phyloP scores from a whole-genome alignment of 2,113 vertebrate species.

The Cochlearius cochlearius region DNA sequence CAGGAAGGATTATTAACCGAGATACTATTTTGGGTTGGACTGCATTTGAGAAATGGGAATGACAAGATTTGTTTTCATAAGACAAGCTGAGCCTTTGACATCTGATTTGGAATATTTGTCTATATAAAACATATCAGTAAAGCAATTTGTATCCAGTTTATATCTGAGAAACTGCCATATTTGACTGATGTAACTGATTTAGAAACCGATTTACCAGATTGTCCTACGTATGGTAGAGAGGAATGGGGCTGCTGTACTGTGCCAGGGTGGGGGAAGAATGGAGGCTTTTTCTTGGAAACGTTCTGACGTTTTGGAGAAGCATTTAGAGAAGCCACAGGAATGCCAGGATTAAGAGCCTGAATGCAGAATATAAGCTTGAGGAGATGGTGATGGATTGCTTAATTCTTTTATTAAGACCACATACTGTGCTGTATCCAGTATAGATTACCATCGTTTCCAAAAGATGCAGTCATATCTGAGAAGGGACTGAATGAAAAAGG shows the following conservation, averaged over 20 bases:
- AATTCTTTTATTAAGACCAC: conserved; percentile 39
- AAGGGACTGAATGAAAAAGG: conserved; percentile 31
- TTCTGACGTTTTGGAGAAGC: conserved; percentile 40
- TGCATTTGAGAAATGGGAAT: neutral
- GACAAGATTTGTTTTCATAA: neutral
- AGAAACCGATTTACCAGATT: neutral
- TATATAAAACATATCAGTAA: neutral
- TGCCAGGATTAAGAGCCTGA: conserved; percentile 18
- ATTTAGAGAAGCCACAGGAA: conserved; percentile 62
- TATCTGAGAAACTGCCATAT: neutral
- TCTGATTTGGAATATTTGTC: neutral
- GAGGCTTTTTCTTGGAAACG: conserved; percentile 50
- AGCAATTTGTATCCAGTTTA: neutral
- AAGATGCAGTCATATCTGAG: neutral
- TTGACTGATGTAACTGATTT: neutral
- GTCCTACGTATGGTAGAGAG: neutral
- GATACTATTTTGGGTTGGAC: neutral
- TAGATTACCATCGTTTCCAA: neutral
- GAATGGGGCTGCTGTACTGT: neutral
- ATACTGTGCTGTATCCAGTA: neutral
- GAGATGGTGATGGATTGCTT: conserved; percentile 63
- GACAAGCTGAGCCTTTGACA: neutral
- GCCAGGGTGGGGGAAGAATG: neutral
- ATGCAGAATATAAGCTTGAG: conserved; percentile 44
- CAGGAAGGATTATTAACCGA: neutral